Percentiles rank a stretch among this genome's conserved stretches.
Evolutionary conservation across 2,113 vertebrate genomes (phyloP).

Genomic region (Orcinus orca): DNA sequence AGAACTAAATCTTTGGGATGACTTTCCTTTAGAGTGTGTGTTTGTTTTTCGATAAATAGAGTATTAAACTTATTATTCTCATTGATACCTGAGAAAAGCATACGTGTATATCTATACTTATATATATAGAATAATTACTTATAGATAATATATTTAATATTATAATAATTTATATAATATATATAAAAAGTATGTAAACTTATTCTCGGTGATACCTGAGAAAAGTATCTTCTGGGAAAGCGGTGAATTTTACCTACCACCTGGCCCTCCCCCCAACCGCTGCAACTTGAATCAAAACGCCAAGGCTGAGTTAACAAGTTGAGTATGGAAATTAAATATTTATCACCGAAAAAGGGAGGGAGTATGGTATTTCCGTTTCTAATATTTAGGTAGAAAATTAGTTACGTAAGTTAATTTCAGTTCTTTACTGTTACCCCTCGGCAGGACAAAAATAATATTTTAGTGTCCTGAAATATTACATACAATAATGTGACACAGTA

Average conservation of each 20-base stretch:
- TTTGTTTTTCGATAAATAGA: not conserved
- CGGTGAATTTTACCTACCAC: not conserved
- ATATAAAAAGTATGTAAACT: not conserved
- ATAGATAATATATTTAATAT: too few relatives aligned
- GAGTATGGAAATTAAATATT: constrained; percentile 53
- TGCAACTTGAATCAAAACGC: constrained; percentile 7
- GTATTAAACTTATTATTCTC: not conserved
- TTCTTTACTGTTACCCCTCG: not conserved
- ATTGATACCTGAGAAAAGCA: too few relatives aligned
- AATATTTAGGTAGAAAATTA: constrained; percentile 58
- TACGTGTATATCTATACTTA: too few relatives aligned
- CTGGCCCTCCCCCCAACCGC: not conserved
- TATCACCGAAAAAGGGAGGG: constrained; percentile 45
- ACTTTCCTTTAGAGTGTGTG: not conserved
- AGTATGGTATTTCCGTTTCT: constrained; percentile 25
- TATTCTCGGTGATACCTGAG: not conserved
- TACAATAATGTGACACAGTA: not conserved
- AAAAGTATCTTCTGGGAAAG: not conserved
- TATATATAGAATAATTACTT: too few relatives aligned
- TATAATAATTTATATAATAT: too few relatives aligned
- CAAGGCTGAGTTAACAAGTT: constrained; percentile 27
- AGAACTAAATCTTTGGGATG: not conserved
- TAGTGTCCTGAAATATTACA: not conserved
- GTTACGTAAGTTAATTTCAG: constrained; percentile 57
- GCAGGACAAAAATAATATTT: not conserved